Evolutionary conservation across 2,113 vertebrate species (phyloP), one percentile per base, ranked within the genome.

Genomic region (Strix uralensis): DNA sequence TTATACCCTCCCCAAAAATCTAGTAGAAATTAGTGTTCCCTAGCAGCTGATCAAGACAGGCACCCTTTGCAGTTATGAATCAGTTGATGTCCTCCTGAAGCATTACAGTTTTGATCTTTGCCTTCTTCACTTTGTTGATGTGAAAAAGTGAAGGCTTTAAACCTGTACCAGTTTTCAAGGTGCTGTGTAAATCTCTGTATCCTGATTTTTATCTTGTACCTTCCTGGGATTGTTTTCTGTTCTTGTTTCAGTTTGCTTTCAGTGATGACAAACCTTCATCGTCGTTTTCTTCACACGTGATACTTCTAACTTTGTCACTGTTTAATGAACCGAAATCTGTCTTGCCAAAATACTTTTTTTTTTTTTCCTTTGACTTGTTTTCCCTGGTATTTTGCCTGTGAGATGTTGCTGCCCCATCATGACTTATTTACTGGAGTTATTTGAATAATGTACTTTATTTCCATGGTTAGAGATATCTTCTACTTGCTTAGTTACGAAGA

Each of bases 401-500:
- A 51, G 16, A 29, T 74, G 17, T 40, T 89, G 38, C 26, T 79
- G 14, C 10, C 16, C 10, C 25, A 78, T 71, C n/a, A 21, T 72
- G 36, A 8, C 10, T 13, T 89, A 49, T 63, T 88, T 92, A 49
- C 27, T 73, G 67, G 46, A 92, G 30, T 73, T 91, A 55, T 32
- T 88, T 63, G 34, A 86, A 78, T 58, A 66, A 74, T 27, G 4
- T 44, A 14, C 40, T 79, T 75, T 87, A 65, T 85, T 90, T 92
- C 87, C 49, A 38, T 79, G 70, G 81, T 44, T 79, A 85, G 54
- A 57, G 15, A 13, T 77, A 40, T 11, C 9, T 58, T 69, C 40
- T 72, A 17, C 81, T 86, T 95, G 70, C 82, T 82, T 93, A 46
- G 88, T 74, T 94, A 92, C 83, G 51, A 55, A 88, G 34, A 58